Base-by-base conservation (phyloP, 2,113 vertebrate genomes). In the Lethenteron camtschaticum region DNA sequence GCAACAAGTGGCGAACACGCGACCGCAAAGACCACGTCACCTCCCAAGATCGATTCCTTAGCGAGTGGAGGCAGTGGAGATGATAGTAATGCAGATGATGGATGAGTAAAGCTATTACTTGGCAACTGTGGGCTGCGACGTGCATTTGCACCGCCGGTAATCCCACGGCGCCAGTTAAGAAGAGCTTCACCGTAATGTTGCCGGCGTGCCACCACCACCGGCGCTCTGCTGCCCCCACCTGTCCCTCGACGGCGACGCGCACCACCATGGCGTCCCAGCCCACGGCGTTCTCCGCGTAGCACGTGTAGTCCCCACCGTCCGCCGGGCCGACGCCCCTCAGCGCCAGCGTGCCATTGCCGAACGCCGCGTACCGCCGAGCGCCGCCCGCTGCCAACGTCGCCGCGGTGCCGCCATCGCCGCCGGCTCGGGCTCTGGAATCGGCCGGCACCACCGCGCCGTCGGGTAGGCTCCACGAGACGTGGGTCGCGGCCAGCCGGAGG, bases 261-360 rank as follows among this genome's bases (percentile, higher is more conserved):
- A 83, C 77, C 75, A 79, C 84, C 76, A 77, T 81, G 74, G 82
- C 81, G 11, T 82, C 83, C 72, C 78, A 80, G 55, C 83, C 83
- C 9, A 84, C 75, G 72, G 80, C 80, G 68, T 85, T 85, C 70
- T 80, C 81, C 14, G 82, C 81, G 41, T 80, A 79, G 66, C 83
- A 85, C 20, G 81, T 83, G 71, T 84, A 84, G 74, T 85, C 81
- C 1, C 83, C 83, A 73, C 84, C 82, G 18, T 85, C 83, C 13
- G 73, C 78, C 78, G 79, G 82, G 55, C 75, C 78, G 74, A 83
- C 82, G 70, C 82, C 79, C 58, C 82, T 81, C 9, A 85, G 78
- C 70, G 82, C 75, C 70, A 85, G 78, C 11, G 83, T 85, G 57
- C 82, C 83, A 71, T 85, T 85, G 24, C 73, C 80, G 75, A 84